phyloP scores from a whole-genome alignment of 2,797 vertebrate species.

The Tragelaphus eurycerus region DNA sequence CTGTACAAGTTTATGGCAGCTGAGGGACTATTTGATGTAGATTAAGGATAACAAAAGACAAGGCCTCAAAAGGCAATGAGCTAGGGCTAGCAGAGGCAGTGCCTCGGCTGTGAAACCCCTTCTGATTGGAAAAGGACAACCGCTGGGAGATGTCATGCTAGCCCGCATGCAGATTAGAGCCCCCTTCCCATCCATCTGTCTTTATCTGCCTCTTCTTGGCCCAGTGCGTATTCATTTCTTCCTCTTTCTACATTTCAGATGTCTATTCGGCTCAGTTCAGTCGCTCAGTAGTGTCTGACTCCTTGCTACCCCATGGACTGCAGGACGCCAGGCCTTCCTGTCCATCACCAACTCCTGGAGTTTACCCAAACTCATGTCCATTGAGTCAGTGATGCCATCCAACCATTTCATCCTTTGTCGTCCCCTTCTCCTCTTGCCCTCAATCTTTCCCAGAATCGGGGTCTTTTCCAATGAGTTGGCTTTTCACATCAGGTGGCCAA shows the following conservation, averaged over 20 bases:
- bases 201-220: accelerated
- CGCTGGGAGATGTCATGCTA: background rate
- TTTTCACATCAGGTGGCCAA: background rate
- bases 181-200: accelerated
- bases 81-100: background rate
- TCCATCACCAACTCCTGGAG: background rate
- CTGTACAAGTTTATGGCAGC: background rate
- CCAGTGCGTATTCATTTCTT: background rate
- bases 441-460: background rate
- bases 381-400: background rate
- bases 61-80: background rate
- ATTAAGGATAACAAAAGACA: background rate
- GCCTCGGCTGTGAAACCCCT: background rate
- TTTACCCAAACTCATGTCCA: background rate
- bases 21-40: background rate
- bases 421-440: background rate
- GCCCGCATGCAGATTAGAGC: background rate
- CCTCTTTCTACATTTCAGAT: background rate
- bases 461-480: background rate
- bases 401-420: background rate
- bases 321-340: accelerated
- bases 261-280: background rate
- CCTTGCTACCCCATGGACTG: accelerated
- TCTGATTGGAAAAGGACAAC: background rate
- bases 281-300: background rate